These are phyloP conservation scores for Ophion costatus DNA, from an alignment of 2,888 invertebrate species.

Conservation along the genomic window DNA sequence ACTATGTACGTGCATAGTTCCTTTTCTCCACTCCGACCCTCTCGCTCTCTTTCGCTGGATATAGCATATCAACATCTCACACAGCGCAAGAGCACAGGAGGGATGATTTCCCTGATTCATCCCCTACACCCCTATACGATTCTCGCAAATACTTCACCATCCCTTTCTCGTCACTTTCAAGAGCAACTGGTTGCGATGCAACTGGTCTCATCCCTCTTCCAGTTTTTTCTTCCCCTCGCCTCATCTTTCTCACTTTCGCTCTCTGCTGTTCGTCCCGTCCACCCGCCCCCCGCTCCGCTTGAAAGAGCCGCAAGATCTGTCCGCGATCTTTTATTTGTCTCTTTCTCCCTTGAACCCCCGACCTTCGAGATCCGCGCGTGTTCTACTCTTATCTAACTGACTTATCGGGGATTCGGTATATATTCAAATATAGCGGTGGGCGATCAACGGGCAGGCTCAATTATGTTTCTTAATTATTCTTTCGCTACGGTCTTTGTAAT, in stretches of 20 bases:
- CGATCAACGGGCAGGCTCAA: background rate
- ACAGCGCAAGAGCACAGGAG: constrained; percentile 19
- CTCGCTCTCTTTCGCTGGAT: background rate
- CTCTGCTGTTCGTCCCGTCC: background rate
- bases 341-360: constrained; percentile 1
- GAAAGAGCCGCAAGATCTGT: background rate
- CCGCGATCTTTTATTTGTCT: background rate
- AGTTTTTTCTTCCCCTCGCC: constrained; percentile 16
- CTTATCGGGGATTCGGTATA: background rate
- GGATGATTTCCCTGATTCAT: constrained; percentile 63
- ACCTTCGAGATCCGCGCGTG: background rate
- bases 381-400: background rate
- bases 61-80: constrained; percentile 16
- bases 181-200: constrained; percentile 80
- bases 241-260: background rate
- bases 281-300: background rate
- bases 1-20: constrained; percentile 2
- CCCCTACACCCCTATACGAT: constrained; percentile 25
- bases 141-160: constrained; percentile 25
- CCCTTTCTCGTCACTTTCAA: constrained; percentile 34
- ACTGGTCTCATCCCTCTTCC: constrained; percentile 71
- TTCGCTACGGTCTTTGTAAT: background rate
- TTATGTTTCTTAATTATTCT: background rate
- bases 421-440: background rate
- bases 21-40: too few relatives aligned